Base-by-base conservation (phyloP, 1,140 invertebrate species). In the Drosophila aff. region DNA sequence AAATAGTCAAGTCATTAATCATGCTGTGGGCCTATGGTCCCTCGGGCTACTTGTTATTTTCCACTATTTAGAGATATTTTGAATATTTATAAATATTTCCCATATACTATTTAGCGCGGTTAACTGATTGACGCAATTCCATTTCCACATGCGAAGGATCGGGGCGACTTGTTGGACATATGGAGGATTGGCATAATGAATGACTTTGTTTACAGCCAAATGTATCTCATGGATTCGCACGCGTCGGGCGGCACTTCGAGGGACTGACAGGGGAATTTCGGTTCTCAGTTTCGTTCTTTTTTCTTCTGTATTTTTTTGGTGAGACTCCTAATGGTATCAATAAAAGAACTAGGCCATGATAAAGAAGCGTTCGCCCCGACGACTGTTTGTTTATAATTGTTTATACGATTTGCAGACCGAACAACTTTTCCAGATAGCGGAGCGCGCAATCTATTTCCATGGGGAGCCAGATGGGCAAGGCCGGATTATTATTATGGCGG, bases 331-430 rank as follows among this genome's bases (percentile, higher is more conserved):
- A 83, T 81, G 77, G 77, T 87, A 87, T 89, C 81, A 84, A 82
- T 53, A 62, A 73, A 68, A 78, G 62, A 87, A 87, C 85, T 89
- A 89, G 84, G 84, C 84, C 84, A 89, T 76, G 84, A 87, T 87
- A 87, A 87, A 89, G 80, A 84, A 65, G 53, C 77, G 61, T 78
- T 81, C 61, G 77, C 65, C 65, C 57, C 55, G 67, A 33, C 49
- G 31, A 73, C 46, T 89, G 84, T 87, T 87, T 89, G 84, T 89
- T 87, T 87, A 84, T 87, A 89, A 87, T 87, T 87, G 84, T 87
- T 89, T 87, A 84, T 89, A 87, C 84, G 82, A 89, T 89, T 87
- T 78, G 76, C 83, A 77, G 76, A 67, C 58, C 64, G 67, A 49
- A 77, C 47, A 68, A 81, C 55, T 67, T 81, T 80, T 63, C 49